Percentiles rank a stretch among this genome's conserved stretches.
phyloP scores from a whole-genome alignment of 2,113 vertebrate genomes.

The Drymodes brunneopygia region DNA sequence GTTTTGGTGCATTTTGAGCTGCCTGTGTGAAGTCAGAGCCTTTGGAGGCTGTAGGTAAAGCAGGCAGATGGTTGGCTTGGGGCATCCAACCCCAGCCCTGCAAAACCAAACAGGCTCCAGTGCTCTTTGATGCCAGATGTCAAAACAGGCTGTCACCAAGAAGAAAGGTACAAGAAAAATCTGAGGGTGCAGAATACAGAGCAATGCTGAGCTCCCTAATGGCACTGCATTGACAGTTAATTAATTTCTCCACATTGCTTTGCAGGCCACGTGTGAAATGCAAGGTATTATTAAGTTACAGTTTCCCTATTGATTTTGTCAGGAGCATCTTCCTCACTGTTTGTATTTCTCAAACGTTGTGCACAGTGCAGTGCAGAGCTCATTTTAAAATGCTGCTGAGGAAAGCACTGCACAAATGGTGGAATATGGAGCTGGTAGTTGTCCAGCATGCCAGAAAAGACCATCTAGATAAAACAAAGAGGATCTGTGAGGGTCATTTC shows the following conservation, averaged over 20 bases:
- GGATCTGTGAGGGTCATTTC: neutral
- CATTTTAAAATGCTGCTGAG: neutral
- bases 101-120: neutral
- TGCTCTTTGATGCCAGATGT: neutral
- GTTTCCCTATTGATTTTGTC: neutral
- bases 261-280: neutral
- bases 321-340: accelerated
- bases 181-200: neutral
- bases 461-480: neutral
- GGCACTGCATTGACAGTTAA: neutral
- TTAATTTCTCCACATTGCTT: neutral
- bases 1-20: neutral
- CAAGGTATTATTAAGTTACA: neutral
- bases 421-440: neutral
- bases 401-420: neutral
- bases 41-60: neutral
- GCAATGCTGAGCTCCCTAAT: neutral
- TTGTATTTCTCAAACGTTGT: neutral
- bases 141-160: neutral
- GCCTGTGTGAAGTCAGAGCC: neutral
- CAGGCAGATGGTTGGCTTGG: neutral
- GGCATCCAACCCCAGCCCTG: neutral
- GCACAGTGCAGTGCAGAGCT: neutral
- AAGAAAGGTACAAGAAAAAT: neutral
- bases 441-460: neutral